phyloP scores from a whole-genome alignment of 2,113 vertebrate species.

The Seriola quinqueradiata region DNA sequence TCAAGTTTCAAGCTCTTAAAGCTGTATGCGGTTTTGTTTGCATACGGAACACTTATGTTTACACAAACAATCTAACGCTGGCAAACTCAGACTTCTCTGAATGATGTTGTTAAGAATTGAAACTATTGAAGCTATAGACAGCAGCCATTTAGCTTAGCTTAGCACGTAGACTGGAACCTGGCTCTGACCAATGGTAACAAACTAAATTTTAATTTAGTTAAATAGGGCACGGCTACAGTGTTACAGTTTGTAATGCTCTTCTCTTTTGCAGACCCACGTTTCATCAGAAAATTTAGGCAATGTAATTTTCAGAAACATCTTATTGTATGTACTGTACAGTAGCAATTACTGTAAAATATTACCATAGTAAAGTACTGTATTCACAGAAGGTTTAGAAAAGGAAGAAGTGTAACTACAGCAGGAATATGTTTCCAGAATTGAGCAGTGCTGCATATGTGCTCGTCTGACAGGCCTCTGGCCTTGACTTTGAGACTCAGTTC shows the following conservation, averaged over 20 bases:
- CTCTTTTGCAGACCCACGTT: not conserved
- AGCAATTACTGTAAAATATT: slow-evolving; percentile 2
- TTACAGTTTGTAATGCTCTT: slow-evolving; percentile 6
- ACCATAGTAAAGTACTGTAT: not conserved
- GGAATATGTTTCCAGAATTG: slow-evolving; percentile 36
- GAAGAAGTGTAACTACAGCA: slow-evolving; percentile 10
- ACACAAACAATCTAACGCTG: not conserved
- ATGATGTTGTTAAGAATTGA: not conserved
- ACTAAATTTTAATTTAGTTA: slow-evolving; percentile 19
- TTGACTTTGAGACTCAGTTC: slow-evolving; percentile 57
- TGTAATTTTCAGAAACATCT: not conserved
- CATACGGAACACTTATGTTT: not conserved
- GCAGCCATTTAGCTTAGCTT: not conserved
- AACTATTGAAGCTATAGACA: not conserved
- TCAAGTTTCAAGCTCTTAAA: slow-evolving; percentile 1
- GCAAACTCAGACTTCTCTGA: not conserved
- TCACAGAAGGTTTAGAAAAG: slow-evolving; percentile 8
- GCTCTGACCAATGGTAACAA: not conserved
- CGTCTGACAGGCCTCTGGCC: slow-evolving; percentile 58
- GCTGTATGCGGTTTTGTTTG: not conserved
- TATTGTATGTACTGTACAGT: not conserved
- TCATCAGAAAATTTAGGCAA: not conserved
- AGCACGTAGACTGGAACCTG: not conserved
- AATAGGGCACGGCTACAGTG: not conserved
- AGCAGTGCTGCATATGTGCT: slow-evolving; percentile 47